These are phyloP conservation scores for Cassiopea xamachana DNA, from an alignment of 30 jellyfish, hydroid and myxozoan genomes.

Conservation along the genomic window DNA sequence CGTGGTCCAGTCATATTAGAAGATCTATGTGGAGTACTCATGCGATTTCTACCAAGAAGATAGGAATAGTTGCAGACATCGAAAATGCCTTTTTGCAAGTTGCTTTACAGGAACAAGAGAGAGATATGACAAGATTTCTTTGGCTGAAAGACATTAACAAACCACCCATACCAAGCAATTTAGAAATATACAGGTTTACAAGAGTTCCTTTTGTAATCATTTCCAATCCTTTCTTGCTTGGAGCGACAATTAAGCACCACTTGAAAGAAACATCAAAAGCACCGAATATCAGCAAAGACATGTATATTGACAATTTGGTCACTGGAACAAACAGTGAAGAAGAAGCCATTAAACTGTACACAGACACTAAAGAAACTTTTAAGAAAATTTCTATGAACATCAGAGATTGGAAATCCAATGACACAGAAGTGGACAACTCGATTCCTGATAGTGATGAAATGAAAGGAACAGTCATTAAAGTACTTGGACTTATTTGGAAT, in stretches of 20 bases:
- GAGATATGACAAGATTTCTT: conserved; percentile 52
- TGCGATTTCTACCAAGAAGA: conserved; percentile 11
- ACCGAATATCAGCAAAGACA: neutral
- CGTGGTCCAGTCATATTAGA: conserved; percentile 52
- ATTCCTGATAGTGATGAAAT: conserved; percentile 9
- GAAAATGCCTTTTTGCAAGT: conserved; percentile 10
- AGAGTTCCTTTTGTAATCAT: conserved; percentile 44
- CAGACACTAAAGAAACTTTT: conserved; percentile 1
- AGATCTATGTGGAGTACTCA: conserved; percentile 45
- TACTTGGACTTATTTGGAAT: conserved; percentile 52
- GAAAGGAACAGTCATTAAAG: neutral
- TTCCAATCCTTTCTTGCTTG: conserved; percentile 47
- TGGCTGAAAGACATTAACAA: conserved; percentile 33
- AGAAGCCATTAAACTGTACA: conserved; percentile 38
- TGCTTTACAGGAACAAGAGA: conserved; percentile 18
- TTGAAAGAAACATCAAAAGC: neutral
- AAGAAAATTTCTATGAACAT: conserved; percentile 29
- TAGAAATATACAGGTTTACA: conserved; percentile 29
- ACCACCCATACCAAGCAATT: conserved; percentile 5
- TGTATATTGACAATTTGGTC: conserved; percentile 51
- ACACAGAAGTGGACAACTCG: neutral
- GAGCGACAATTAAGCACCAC: conserved; percentile 45
- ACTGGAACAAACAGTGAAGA: conserved; percentile 19
- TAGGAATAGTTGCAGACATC: conserved; percentile 39
- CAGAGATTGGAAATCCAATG: conserved; percentile 43